Conservation (phyloP, 2,113 vertebrate genomes). For the Megaceryle torquata region DNA sequence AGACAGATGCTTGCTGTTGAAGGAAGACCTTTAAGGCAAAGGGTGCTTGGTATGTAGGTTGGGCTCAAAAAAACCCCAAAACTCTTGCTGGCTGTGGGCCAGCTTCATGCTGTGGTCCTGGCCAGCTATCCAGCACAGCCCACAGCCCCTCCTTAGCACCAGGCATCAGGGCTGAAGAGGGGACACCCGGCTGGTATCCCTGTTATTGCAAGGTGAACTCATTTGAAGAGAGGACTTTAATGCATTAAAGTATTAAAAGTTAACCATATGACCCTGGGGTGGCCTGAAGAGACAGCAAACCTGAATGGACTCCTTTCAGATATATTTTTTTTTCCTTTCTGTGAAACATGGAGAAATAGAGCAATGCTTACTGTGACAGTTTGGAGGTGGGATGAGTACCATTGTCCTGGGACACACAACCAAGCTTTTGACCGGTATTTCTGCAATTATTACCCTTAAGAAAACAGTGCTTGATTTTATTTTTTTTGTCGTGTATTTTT, state of each 20-base stretch:
- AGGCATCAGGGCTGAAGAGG: not conserved
- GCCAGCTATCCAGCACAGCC: not conserved
- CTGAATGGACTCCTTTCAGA: not conserved
- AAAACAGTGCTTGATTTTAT: not conserved
- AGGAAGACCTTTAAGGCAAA: not conserved
- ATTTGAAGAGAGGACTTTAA: not conserved
- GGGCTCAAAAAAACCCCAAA: not conserved
- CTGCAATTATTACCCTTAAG: not conserved
- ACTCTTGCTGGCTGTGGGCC: not conserved
- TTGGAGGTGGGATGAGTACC: not conserved
- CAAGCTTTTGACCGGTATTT: not conserved
- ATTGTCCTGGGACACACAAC: not conserved
- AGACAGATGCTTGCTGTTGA: not conserved
- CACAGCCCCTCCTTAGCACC: not conserved
- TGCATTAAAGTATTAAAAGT: not conserved
- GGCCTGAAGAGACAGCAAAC: not conserved
- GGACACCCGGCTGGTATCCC: not conserved
- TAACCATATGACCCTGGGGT: not conserved
- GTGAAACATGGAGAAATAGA: not conserved
- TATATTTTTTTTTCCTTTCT: not conserved
- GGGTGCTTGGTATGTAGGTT: not conserved
- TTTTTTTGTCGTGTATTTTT: not conserved
- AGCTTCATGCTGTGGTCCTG: not conserved
- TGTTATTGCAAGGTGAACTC: not conserved
- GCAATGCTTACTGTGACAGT: not conserved